phyloP scores from a whole-genome alignment of 2,888 invertebrate species.

The Bhutanitis thaidina region DNA sequence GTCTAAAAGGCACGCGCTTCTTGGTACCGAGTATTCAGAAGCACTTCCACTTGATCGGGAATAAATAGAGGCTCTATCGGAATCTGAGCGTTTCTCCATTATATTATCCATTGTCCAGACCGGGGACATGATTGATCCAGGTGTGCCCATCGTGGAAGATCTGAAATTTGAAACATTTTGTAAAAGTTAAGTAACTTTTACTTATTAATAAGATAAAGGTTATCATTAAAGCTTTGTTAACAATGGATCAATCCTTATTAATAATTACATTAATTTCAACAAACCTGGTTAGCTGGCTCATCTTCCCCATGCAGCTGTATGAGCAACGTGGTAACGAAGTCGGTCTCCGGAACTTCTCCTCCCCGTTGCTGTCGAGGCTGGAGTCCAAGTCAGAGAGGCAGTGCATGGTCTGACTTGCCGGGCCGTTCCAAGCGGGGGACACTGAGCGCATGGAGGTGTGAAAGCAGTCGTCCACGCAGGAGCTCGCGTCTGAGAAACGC shows the following conservation, averaged over 20 bases:
- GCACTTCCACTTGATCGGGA: constrained; percentile 83
- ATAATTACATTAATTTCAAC: no score
- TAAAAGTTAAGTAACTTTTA: no score
- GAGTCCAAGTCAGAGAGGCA: constrained; percentile 67
- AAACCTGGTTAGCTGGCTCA: constrained; percentile 83
- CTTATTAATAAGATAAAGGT: no score
- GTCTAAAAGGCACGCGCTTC: constrained; percentile 60
- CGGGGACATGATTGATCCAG: constrained; percentile 74
- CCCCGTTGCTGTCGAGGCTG: constrained; percentile 63
- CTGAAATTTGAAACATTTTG: constrained; percentile 49
- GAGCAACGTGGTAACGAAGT: constrained; percentile 82
- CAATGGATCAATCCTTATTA: no score
- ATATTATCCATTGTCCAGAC: constrained; percentile 81
- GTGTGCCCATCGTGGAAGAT: constrained; percentile 79
- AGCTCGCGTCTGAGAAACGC: constrained; percentile 68
- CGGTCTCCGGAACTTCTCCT: constrained; percentile 62
- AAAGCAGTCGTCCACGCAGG: constrained; percentile 69
- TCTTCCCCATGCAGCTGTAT: constrained; percentile 86
- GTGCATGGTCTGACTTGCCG: constrained; percentile 70
- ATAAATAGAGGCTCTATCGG: constrained; percentile 83
- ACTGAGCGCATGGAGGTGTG: constrained; percentile 60
- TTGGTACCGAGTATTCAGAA: constrained; percentile 83
- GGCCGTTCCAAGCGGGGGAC: constrained; percentile 66
- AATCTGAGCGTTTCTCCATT: constrained; percentile 68
- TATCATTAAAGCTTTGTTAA: no score